Evolutionary conservation across 2,888 invertebrate genomes (phyloP), one percentile per base, ranked within the genome.

Genomic region (Terebella lapidaria): DNA sequence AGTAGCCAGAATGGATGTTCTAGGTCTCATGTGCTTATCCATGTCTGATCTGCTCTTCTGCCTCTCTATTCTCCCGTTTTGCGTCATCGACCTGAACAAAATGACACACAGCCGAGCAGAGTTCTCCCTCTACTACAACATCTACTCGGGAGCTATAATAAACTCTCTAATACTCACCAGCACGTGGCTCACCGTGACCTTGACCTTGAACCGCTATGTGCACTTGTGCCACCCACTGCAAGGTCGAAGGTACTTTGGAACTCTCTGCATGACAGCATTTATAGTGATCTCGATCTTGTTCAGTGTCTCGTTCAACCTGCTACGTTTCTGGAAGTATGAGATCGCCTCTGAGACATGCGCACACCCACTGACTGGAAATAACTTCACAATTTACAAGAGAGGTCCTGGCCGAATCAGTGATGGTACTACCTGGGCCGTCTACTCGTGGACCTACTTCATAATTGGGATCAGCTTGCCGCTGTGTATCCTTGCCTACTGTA

Each of bases 181-280:
- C 49, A 49, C 49, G 49, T 49, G 49, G 49, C 49, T 49, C 18
- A 49, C 49, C 18, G 49, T 49, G n/a, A 5, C 49, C 18, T 20
- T 49, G 49, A 49, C 49, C 18, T 20, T 49, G n/a, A 49, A 49
- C 22, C 49, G 49, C 5, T 49, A 49, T 24, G 10, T 22, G 18
- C 49, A 49, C 49, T 24, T 49, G 18, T 49, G 49, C 49, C 49
- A 49, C 49, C 49, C 49, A 24, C 10, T 49, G 49, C 49, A 20
- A 5, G 49, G 49, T 5, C 24, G 10, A 22, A 15, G 49, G 5
- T 22, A 49, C 49, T 49, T 10, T 24, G 49, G 49, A 5, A 5
- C 24, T 5, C 49, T 15, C 49, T 49, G 10, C 49, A 22, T 49
- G 49, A 49, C 24, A 5, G 10, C 49, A 10, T 49, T 24, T 24